These are phyloP conservation scores for Hoplostethus mediterraneus DNA, from an alignment of 2,797 vertebrate species.

Conservation along the genomic window DNA sequence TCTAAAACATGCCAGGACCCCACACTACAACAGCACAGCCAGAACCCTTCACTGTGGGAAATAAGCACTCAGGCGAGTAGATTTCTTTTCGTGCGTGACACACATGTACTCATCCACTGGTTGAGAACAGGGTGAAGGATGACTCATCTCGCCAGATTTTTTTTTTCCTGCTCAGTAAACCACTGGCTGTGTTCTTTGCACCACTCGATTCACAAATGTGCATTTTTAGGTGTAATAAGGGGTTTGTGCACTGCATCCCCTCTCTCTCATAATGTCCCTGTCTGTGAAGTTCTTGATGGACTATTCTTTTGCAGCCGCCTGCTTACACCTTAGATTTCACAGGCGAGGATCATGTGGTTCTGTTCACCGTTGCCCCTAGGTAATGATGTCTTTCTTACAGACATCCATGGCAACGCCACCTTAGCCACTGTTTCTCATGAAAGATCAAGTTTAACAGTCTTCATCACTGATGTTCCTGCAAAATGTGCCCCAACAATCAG, in stretches of 20 bases:
- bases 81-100: slow-evolving; percentile 64
- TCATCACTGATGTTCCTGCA: neutral
- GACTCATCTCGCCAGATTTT: slow-evolving; percentile 61
- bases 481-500: slow-evolving; percentile 17
- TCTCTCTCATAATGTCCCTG: neutral
- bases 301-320: slow-evolving; percentile 14
- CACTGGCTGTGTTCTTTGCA: slow-evolving; percentile 40
- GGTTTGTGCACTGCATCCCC: slow-evolving; percentile 15
- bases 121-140: slow-evolving; percentile 59
- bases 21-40: slow-evolving; percentile 62
- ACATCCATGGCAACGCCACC: slow-evolving; percentile 12
- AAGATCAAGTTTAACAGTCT: slow-evolving; percentile 28
- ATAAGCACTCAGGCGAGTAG: slow-evolving; percentile 57
- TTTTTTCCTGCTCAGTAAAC: slow-evolving; percentile 28
- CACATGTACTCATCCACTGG: slow-evolving; percentile 63
- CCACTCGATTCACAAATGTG: slow-evolving; percentile 36
- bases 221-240: slow-evolving; percentile 34
- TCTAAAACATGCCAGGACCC: slow-evolving; percentile 41
- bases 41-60: slow-evolving; percentile 66
- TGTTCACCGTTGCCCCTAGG: slow-evolving; percentile 2
- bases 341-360: neutral
- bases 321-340: slow-evolving; percentile 25
- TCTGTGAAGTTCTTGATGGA: slow-evolving; percentile 27
- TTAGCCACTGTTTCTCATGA: slow-evolving; percentile 7
- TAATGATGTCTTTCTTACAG: slow-evolving; percentile 16